Conservation (phyloP, 2,888 invertebrate species). For the Agrotis ipsilon region DNA sequence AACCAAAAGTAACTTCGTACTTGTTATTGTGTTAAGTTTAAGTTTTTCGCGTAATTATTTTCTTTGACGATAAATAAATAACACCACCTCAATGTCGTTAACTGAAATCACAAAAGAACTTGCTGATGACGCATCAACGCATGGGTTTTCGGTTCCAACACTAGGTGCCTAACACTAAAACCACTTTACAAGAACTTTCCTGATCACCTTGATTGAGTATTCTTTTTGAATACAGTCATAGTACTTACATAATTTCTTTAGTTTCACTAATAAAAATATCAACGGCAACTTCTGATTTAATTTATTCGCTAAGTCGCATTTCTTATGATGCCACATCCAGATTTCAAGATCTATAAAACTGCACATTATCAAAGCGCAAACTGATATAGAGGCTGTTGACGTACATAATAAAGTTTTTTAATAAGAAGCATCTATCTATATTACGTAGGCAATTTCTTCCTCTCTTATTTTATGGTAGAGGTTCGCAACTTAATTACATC, state of each 20-base stretch:
- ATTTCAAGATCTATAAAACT: constrained; percentile 34
- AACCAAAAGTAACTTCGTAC: background rate
- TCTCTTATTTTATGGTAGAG: constrained; percentile 55
- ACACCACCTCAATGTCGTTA: background rate
- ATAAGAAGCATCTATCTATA: constrained; percentile 45
- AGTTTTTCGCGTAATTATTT: background rate
- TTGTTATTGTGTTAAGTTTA: constrained; percentile 15
- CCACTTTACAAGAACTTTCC: background rate
- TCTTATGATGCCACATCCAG: constrained; percentile 9
- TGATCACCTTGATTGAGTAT: background rate
- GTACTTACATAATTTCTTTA: background rate
- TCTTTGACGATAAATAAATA: constrained; percentile 24
- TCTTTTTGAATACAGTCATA: background rate
- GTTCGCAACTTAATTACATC: constrained; percentile 61
- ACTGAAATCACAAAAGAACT: constrained; percentile 14
- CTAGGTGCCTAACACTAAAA: no score
- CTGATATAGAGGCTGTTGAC: constrained; percentile 25
- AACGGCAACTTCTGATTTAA: constrained; percentile 2
- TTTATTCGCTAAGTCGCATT: constrained; percentile 10
- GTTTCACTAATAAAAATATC: background rate
- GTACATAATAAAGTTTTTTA: constrained; percentile 47
- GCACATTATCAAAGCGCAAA: constrained; percentile 28
- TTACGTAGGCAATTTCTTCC: constrained; percentile 36
- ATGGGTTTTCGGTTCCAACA: no score
- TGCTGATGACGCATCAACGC: constrained; percentile 1